Base-by-base conservation (phyloP, 2,113 vertebrate species). In the Geococcyx californianus region DNA sequence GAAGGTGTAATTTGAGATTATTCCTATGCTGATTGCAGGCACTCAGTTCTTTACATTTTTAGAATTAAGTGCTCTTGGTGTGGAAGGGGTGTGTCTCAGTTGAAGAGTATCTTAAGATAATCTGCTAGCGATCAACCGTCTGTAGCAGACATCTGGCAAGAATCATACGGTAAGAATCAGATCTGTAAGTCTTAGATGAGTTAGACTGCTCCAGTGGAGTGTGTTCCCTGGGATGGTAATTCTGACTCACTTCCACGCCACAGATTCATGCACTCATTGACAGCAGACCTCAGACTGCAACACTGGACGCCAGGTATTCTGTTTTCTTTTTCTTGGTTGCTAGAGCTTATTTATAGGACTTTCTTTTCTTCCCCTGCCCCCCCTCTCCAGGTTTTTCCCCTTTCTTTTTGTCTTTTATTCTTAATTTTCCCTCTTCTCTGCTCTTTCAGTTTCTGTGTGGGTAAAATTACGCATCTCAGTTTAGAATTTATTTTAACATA, bases 91-190 rank as follows among this genome's bases (percentile, higher is more conserved):
- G 18, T 58, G 31, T 79, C 54, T 87, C 49, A 85, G 62, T 42
- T 79, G 79, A 95, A 86, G 52, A 6, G 9, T 66, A 13, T 80
- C 49, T 69, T 70, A 45, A 83, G 59, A 69, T 69, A 47, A 59
- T 63, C 55, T 93, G 68, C 73, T 89, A 76, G 28, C 34, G 70
- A 94, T 97, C 95, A 89, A 10, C 31, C 66, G 33, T 63, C 55
- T 69, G 13, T 47, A 73, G 42, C 47, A 90, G 75, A 92, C 83
- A 80, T 88, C 82, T 90, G 92, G 54, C 62, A 93, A 40, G 42
- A 85, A 73, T 85, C 62, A 47, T 8, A 36, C 5, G 17, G 40
- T 63, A 94, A 66, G 56, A 90, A 68, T 72, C 72, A 73, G 28
- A 60, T 45, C 82, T 70, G 6, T 73, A 73, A 68, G 66, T 55